phyloP scores from a whole-genome alignment of 2,888 invertebrate species.

The Euplagia quadripunctaria region DNA sequence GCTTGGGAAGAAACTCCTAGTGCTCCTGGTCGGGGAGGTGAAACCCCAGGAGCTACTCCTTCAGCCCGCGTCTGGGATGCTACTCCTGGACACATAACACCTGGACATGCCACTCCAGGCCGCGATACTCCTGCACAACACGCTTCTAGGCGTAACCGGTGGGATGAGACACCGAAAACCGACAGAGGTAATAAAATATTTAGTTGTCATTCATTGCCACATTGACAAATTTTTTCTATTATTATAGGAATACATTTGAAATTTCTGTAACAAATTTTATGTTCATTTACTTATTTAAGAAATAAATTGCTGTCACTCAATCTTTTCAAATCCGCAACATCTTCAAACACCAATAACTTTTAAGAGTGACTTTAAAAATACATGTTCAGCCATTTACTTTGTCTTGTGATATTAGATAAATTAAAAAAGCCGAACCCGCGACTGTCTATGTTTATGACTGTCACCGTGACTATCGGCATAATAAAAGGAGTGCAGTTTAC shows the following conservation, averaged over 20 bases:
- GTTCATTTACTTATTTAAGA: too few relatives aligned
- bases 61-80: conserved; percentile 98
- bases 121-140: conserved; percentile 93
- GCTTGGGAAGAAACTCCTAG: conserved; percentile 99
- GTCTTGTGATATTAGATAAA: too few relatives aligned
- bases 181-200: conserved; percentile 89
- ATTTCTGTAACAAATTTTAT: background rate
- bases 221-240: too few relatives aligned
- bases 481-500: too few relatives aligned
- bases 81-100: conserved; percentile 97
- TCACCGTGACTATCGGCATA: too few relatives aligned
- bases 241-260: background rate
- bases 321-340: too few relatives aligned
- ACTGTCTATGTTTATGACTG: too few relatives aligned
- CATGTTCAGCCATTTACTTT: too few relatives aligned
- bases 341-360: too few relatives aligned
- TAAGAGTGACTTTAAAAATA: too few relatives aligned
- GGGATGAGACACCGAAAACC: conserved; percentile 99
- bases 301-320: too few relatives aligned
- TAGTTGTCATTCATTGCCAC: background rate
- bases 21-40: conserved; percentile 91
- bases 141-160: conserved; percentile 96
- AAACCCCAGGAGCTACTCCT: conserved; percentile 97
- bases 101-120: conserved; percentile 94
- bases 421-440: too few relatives aligned